Conservation (phyloP, 2,888 invertebrate species). For the Rhingia rostrata region DNA sequence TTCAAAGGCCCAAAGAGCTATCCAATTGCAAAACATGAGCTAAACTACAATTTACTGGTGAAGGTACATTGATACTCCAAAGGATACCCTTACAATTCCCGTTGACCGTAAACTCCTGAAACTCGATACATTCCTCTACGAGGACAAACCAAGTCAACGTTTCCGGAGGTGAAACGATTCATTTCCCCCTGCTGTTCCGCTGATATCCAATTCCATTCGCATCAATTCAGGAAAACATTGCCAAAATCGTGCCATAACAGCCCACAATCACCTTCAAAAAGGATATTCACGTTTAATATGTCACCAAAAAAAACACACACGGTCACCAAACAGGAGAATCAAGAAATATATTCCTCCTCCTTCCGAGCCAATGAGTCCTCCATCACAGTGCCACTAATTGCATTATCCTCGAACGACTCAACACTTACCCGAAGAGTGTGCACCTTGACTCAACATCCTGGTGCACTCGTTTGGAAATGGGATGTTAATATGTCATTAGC, state of each 20-base stretch:
- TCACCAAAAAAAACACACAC: background rate
- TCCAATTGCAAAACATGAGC: no score
- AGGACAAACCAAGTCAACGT: background rate
- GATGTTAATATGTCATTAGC: constrained; percentile 68
- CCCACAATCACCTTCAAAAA: constrained; percentile 3
- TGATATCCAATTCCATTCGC: constrained; percentile 25
- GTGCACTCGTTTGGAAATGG: constrained; percentile 62
- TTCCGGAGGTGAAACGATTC: constrained; percentile 1
- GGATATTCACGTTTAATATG: background rate
- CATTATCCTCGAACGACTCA: constrained; percentile 60
- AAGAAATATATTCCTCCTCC: constrained; percentile 37
- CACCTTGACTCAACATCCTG: constrained; percentile 66
- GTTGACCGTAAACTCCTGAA: background rate
- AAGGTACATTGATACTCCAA: no score
- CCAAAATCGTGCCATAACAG: constrained; percentile 53
- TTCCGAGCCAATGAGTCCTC: constrained; percentile 53
- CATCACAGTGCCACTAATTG: constrained; percentile 48
- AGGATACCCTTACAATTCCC: no score
- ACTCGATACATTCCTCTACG: background rate
- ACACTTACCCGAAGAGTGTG: constrained; percentile 42
- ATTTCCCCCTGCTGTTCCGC: constrained; percentile 9
- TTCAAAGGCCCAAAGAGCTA: no score
- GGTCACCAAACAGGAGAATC: constrained; percentile 40
- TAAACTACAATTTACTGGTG: no score
- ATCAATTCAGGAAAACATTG: constrained; percentile 59